Evolutionary conservation across 2,113 vertebrate genomes (phyloP).

Genomic region (Anseranas semipalmata): DNA sequence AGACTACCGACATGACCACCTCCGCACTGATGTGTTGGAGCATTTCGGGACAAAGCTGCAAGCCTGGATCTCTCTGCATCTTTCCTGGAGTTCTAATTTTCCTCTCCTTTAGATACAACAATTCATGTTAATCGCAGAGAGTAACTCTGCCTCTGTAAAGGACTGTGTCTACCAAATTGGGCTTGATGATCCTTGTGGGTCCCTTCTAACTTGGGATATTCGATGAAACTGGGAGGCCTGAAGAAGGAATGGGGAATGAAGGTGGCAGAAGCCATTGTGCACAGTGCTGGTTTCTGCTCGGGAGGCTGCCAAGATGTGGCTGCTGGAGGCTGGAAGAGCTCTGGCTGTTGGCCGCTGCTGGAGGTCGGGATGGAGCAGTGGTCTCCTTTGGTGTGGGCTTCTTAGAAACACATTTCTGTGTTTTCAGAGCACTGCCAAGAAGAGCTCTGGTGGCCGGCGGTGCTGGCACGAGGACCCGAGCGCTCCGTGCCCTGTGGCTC

Average conservation of each 20-base stretch:
- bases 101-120: neutral
- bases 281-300: neutral
- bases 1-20: neutral
- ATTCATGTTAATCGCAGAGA: neutral
- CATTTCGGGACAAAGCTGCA: neutral
- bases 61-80: neutral
- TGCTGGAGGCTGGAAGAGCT: neutral
- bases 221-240: neutral
- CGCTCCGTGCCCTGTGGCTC: neutral
- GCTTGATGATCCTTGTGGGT: no score
- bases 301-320: neutral
- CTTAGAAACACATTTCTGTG: neutral
- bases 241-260: neutral
- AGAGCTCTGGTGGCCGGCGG: neutral
- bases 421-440: neutral
- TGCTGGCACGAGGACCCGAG: fast-evolving
- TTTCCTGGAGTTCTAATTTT: neutral
- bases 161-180: neutral
- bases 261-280: neutral
- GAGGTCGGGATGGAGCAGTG: neutral
- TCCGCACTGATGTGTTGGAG: neutral
- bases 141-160: slow-evolving; percentile 18
- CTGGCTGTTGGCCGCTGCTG: neutral
- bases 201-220: no score
- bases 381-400: neutral